Percentiles rank a stretch among this genome's conserved stretches.
Conservation (phyloP, 2,888 invertebrate genomes). For the Cheilosia variabilis region DNA sequence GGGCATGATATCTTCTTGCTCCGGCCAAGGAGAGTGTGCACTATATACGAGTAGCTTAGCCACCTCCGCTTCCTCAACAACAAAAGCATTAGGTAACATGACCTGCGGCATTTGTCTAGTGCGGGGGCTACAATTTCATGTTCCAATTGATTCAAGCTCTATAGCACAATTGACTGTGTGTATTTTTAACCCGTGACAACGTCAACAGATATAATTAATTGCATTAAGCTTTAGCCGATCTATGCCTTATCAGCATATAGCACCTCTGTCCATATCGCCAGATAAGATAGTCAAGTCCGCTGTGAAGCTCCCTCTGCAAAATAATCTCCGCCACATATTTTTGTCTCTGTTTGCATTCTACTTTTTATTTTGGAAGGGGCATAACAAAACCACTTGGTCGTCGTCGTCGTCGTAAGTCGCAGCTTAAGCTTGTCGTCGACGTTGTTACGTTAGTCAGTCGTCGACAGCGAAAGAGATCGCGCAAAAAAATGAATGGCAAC, state of each 20-base stretch:
- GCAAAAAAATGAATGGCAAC: slow-evolving; percentile 67
- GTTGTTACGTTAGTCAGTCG: slow-evolving; percentile 64
- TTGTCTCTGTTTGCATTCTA: slow-evolving; percentile 53
- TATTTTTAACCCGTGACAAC: slow-evolving; percentile 28
- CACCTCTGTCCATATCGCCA: slow-evolving; percentile 21
- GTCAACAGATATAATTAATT: slow-evolving; percentile 25
- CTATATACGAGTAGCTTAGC: background rate
- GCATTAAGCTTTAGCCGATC: slow-evolving; percentile 21
- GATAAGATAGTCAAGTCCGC: slow-evolving; percentile 61
- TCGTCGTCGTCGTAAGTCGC: slow-evolving; percentile 15
- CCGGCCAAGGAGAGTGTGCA: slow-evolving; percentile 14
- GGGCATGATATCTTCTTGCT: slow-evolving; percentile 28
- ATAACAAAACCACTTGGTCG: slow-evolving; percentile 19
- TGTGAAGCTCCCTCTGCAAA: slow-evolving; percentile 31
- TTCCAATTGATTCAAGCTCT: slow-evolving; percentile 28
- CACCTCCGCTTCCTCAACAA: slow-evolving; percentile 25
- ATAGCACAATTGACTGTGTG: slow-evolving; percentile 3
- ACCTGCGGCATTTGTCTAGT: slow-evolving; percentile 24
- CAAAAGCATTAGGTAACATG: slow-evolving; percentile 34
- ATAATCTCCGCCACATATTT: slow-evolving; percentile 35
- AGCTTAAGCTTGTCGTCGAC: slow-evolving; percentile 61
- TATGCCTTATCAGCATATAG: slow-evolving; percentile 38
- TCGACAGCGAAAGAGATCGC: slow-evolving; percentile 62
- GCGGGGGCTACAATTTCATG: slow-evolving; percentile 10
- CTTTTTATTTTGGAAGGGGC: slow-evolving; percentile 28